Conservation (phyloP, 2,113 vertebrate genomes). For the Catagonus wagneri region DNA sequence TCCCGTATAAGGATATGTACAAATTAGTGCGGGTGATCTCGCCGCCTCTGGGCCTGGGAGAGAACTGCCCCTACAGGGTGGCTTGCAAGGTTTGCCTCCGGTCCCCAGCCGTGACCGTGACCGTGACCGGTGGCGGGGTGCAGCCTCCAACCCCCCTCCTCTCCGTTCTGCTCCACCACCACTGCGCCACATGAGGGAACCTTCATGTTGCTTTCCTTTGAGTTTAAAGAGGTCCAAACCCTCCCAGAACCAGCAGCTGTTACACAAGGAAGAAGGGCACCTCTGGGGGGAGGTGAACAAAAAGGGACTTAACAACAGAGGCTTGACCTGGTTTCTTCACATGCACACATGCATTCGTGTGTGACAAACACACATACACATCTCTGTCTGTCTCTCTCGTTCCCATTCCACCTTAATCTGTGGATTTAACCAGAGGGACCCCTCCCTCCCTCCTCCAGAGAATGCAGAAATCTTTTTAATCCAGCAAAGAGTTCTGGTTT, state of each 20-base stretch:
- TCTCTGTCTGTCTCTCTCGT: background rate
- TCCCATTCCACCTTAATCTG: background rate
- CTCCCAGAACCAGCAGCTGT: conserved; percentile 91
- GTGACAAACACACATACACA: background rate
- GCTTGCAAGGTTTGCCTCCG: conserved; percentile 99
- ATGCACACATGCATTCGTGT: background rate
- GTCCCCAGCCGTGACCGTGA: conserved; percentile 87
- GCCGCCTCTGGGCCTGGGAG: conserved; percentile 99
- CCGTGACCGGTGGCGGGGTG: conserved; percentile 86
- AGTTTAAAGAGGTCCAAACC: conserved; percentile 90
- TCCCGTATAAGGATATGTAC: conserved; percentile 99
- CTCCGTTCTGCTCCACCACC: conserved; percentile 85
- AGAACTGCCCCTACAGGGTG: conserved; percentile 99
- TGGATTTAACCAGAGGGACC: background rate
- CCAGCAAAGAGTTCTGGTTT: conserved; percentile 3
- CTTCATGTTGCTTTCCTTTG: conserved; percentile 88
- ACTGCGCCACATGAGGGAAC: conserved; percentile 86
- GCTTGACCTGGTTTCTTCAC: background rate
- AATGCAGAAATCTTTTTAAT: background rate
- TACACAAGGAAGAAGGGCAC: conserved; percentile 62
- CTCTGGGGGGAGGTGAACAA: background rate
- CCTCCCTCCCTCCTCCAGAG: background rate
- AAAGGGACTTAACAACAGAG: background rate
- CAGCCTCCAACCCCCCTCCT: conserved; percentile 84
- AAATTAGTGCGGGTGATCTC: conserved; percentile 99